Conservation (phyloP, 1,140 invertebrate species). For the Mizuhopecten yessoensis region DNA sequence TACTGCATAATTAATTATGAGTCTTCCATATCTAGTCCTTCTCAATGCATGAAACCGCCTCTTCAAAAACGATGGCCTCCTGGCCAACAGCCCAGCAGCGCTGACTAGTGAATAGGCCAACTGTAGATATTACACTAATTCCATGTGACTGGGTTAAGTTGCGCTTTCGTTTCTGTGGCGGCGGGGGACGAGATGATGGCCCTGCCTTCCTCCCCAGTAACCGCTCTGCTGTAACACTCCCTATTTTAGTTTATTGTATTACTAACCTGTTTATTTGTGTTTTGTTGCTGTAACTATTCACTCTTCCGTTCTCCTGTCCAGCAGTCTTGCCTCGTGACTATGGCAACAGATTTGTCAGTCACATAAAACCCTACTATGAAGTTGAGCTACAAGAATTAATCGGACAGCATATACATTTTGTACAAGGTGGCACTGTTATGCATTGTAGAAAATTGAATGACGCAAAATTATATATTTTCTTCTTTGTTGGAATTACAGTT, state of each 20-base stretch:
- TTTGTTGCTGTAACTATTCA: slow-evolving; percentile 25
- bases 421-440: too few relatives aligned
- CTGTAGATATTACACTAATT: not conserved
- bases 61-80: slow-evolving; percentile 24
- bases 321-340: not conserved
- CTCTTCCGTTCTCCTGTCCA: not conserved
- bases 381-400: not conserved
- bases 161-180: not conserved
- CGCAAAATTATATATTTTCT: too few relatives aligned
- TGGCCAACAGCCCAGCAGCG: not conserved
- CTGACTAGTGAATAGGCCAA: not conserved
- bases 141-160: slow-evolving; percentile 1
- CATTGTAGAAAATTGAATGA: too few relatives aligned
- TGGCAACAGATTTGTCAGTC: not conserved
- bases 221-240: not conserved
- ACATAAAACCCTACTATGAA: not conserved
- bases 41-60: slow-evolving; percentile 36
- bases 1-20: slow-evolving; percentile 28
- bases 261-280: slow-evolving; percentile 38
- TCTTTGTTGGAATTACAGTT: too few relatives aligned
- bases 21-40: slow-evolving; percentile 33
- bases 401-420: too few relatives aligned
- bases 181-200: not conserved
- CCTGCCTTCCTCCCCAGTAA: not conserved
- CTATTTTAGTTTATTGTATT: slow-evolving; percentile 36